Base-by-base conservation (phyloP, 2,888 invertebrate genomes). In the Calliopum simillimum region DNA sequence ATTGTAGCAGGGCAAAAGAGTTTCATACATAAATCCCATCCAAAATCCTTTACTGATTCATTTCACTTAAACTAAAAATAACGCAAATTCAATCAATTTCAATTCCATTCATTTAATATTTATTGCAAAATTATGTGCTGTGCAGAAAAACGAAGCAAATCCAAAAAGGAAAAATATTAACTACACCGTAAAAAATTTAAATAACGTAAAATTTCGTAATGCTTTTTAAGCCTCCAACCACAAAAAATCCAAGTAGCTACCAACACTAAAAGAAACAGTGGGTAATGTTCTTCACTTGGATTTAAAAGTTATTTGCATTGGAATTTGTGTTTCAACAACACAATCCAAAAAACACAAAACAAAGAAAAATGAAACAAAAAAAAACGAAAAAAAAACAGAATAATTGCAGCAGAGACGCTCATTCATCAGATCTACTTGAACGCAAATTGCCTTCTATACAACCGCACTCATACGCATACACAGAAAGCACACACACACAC, bases 301-400 rank as follows among this genome's bases (percentile, higher is more conserved):
- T 59, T 59, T 59, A n/a, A 16, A 41, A 59, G 5, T 43, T 59
- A 59, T 59, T 63, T 63, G 16, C 62, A 63, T 49, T 62, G 62
- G 33, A 47, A 16, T 63, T 49, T 23, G 21, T 47, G 25, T 41
- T 41, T 58, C n/a, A 23, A 16, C 43, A 43, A 14, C 58, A 43
- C 49, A 19, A 8, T 5, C 19, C 5, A 16, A 49, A 16, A 13
- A 14, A 49, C 19, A 56, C 23, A 19, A 19, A 56, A 33, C 56
- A 25, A 16, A 41, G 16, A 33, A 59, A 14, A 59, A 43, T 19
- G 33, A 2, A 59, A 16, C 56, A 19, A 12, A 53, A 21, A 53
- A 19, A 53, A 21, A 53, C 14, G 12, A 6, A 5, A 19, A 53
- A 12, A 13, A 53, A 53, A 23, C 23, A 23, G 53, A 14, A 53